Evolutionary conservation across 2,113 vertebrate species (phyloP).

Genomic region (Pandion haliaetus): DNA sequence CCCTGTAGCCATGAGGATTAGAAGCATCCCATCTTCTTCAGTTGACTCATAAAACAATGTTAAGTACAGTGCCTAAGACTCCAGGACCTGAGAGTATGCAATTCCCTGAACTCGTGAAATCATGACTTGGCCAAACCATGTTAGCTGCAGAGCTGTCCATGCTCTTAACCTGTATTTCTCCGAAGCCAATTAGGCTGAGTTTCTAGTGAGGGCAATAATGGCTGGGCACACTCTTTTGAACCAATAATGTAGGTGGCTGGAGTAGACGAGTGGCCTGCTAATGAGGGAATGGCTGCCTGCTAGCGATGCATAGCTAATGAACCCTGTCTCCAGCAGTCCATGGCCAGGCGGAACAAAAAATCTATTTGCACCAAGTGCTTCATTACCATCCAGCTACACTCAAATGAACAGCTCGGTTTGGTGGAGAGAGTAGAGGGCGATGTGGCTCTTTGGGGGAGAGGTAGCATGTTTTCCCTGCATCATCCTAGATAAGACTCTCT

Average conservation of each 20-base stretch:
- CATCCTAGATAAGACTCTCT: background rate
- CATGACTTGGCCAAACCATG: conserved; percentile 1
- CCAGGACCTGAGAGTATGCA: background rate
- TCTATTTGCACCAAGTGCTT: background rate
- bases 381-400: background rate
- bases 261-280: background rate
- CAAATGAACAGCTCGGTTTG: background rate
- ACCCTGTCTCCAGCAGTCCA: background rate
- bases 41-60: background rate
- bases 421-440: background rate
- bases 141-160: background rate
- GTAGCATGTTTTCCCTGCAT: rapidly evolving
- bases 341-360: background rate
- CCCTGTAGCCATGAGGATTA: background rate
- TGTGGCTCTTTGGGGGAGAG: background rate
- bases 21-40: background rate
- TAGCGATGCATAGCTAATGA: conserved; percentile 43
- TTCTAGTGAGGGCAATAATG: conserved; percentile 23
- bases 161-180: conserved; percentile 32
- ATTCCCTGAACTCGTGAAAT: conserved; percentile 27
- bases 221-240: conserved; percentile 37
- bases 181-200: conserved; percentile 37
- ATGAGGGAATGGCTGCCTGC: conserved; percentile 46
- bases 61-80: background rate
- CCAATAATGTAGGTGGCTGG: conserved; percentile 41